A percentile compares a stretch with the other conserved stretches of the same genome.
Conservation (phyloP, 2,113 vertebrate genomes). For the Syngnathus floridae region DNA sequence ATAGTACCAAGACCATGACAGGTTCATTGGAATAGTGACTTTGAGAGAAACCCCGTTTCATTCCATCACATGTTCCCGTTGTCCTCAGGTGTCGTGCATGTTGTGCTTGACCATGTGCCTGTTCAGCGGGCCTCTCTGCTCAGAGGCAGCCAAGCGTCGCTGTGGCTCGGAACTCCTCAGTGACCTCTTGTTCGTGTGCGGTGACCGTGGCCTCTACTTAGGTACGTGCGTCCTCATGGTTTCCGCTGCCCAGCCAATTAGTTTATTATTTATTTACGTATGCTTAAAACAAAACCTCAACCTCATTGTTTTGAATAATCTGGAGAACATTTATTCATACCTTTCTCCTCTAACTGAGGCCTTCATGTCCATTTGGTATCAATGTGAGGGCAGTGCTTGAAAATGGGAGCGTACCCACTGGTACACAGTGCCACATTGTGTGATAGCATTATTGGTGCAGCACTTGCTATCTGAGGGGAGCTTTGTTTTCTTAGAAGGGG, state of each 20-base stretch:
- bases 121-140: conserved; percentile 32
- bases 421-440: conserved; percentile 37
- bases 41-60: background rate
- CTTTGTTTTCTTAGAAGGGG: conserved; percentile 12
- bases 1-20: too few relatives aligned
- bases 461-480: conserved; percentile 35
- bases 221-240: conserved; percentile 40
- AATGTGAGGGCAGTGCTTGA: conserved; percentile 15
- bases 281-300: background rate
- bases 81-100: conserved; percentile 54
- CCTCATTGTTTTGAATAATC: too few relatives aligned
- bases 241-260: background rate
- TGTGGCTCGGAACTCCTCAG: conserved; percentile 71
- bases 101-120: conserved; percentile 54
- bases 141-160: conserved; percentile 49
- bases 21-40: too few relatives aligned
- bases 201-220: conserved; percentile 72
- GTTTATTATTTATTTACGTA: background rate
- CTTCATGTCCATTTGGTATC: conserved; percentile 41
- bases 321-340: background rate
- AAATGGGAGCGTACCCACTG: conserved; percentile 16
- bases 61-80: background rate
- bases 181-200: conserved; percentile 73
- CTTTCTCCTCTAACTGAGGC: conserved; percentile 49
- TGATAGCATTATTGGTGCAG: conserved; percentile 40